phyloP scores from a whole-genome alignment of 2,113 vertebrate genomes.

The Dipodomys ordii region DNA sequence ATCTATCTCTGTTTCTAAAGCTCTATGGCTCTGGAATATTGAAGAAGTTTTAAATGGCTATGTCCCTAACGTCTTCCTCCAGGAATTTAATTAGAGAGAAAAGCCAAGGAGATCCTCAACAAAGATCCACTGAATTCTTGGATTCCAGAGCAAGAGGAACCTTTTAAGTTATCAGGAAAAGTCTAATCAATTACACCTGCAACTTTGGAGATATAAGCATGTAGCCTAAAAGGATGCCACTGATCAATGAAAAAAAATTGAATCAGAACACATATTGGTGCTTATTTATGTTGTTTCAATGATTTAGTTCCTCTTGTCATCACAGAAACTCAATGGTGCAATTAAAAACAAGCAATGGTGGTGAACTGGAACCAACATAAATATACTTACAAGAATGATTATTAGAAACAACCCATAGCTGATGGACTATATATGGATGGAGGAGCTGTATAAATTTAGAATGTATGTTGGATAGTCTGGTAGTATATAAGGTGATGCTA shows the following conservation, averaged over 20 bases:
- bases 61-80: not conserved
- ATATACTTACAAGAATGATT: not conserved
- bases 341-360: not conserved
- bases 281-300: not conserved
- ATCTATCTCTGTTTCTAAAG: slow-evolving; percentile 22
- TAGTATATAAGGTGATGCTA: not conserved
- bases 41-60: not conserved
- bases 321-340: not conserved
- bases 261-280: not conserved
- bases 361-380: not conserved
- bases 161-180: not conserved
- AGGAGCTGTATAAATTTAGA: not conserved
- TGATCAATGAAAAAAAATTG: not conserved
- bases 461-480: not conserved
- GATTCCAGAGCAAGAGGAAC: not conserved
- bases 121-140: not conserved
- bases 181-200: not conserved
- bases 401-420: not conserved
- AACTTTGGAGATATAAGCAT: not conserved
- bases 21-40: not conserved
- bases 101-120: not conserved
- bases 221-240: not conserved
- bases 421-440: not conserved
- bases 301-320: not conserved
- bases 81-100: not conserved